These are phyloP conservation scores for Halesus radiatus DNA, from an alignment of 1,140 invertebrate species.

Conservation along the genomic window DNA sequence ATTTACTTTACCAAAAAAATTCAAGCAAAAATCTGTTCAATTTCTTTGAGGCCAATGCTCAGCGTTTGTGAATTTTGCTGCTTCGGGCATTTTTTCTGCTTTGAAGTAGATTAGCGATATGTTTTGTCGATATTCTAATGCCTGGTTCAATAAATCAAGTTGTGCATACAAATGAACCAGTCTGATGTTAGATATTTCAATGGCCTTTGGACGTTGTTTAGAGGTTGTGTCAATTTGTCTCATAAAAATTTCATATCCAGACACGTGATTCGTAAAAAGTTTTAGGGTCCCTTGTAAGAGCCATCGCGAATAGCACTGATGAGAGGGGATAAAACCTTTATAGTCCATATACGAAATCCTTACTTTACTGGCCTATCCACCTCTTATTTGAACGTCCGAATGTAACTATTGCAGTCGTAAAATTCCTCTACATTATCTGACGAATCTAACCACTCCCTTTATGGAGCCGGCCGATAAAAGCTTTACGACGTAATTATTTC, in stretches of 20 bases:
- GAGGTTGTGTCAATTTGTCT: background rate
- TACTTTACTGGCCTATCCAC: background rate
- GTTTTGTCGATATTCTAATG: too few relatives aligned
- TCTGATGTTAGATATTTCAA: too few relatives aligned
- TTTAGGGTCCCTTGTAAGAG: conserved; percentile 1
- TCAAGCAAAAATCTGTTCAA: too few relatives aligned
- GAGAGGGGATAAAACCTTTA: conserved; percentile 20
- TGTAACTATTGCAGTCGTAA: conserved; percentile 13
- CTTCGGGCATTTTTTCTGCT: too few relatives aligned
- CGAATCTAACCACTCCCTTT: conserved; percentile 3
- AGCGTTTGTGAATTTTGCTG: too few relatives aligned
- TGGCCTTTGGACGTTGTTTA: too few relatives aligned
- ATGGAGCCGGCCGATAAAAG: background rate
- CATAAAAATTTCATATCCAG: conserved; percentile 22
- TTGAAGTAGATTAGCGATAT: too few relatives aligned
- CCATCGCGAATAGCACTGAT: background rate
- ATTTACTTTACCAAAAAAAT: too few relatives aligned
- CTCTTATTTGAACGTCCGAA: background rate
- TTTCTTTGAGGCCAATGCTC: too few relatives aligned
- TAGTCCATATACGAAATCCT: background rate
- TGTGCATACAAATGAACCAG: too few relatives aligned
- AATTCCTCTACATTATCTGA: conserved; percentile 2
- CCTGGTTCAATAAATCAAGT: too few relatives aligned
- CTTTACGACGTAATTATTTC: too few relatives aligned
- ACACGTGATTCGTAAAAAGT: conserved; percentile 14